Evolutionary conservation across 2,797 vertebrate species (phyloP).

Genomic region (Otolemur crassicaudatus): DNA sequence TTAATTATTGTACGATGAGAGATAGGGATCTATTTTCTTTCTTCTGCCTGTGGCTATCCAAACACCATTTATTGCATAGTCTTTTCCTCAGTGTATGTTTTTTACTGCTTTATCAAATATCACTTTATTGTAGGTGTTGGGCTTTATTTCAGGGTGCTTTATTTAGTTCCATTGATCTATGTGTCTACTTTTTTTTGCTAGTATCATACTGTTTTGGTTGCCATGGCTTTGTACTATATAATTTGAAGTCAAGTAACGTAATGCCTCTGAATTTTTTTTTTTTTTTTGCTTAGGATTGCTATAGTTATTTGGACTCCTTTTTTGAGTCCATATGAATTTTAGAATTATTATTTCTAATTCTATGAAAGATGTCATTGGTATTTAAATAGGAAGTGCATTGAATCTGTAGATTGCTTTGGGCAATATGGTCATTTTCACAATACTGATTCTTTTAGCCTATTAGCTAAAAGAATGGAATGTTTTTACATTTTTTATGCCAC

Average conservation of each 20-base stretch:
- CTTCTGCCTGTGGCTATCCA: neutral
- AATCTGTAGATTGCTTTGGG: neutral
- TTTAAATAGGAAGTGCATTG: neutral
- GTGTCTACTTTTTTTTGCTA: neutral
- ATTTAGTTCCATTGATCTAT: neutral
- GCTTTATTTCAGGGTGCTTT: neutral
- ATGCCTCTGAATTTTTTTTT: neutral
- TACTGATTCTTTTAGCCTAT: neutral
- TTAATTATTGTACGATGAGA: neutral
- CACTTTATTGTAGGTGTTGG: neutral
- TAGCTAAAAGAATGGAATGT: neutral
- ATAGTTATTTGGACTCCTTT: neutral
- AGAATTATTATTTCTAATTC: neutral
- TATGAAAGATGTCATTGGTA: neutral
- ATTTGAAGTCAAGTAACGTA: neutral
- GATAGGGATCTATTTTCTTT: neutral
- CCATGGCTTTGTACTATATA: neutral
- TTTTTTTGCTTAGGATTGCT: neutral
- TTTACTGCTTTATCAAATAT: neutral
- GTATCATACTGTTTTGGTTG: neutral
- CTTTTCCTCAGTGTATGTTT: neutral
- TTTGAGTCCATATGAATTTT: neutral
- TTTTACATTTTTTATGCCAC: neutral
- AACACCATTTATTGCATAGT: neutral
- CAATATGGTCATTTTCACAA: neutral